Evolutionary conservation across 2,113 vertebrate genomes (phyloP).

Genomic region (Aptenodytes forsteri): DNA sequence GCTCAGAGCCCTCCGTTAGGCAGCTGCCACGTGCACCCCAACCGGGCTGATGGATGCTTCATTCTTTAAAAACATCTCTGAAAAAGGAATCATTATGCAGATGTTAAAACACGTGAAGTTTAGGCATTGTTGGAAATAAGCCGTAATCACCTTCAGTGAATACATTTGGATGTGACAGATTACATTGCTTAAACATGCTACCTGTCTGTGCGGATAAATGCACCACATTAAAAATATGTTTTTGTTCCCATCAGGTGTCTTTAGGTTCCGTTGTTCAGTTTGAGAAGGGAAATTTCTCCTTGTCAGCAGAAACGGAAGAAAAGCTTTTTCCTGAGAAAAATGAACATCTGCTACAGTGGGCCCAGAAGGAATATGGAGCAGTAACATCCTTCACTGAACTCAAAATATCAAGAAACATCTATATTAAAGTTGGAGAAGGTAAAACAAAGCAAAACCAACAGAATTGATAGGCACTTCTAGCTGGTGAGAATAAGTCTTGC

Average conservation of each 20-base stretch:
- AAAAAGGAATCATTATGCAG: not conserved
- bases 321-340: slow-evolving; percentile 86
- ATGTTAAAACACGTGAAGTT: not conserved
- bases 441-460: not conserved
- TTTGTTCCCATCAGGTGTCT: slow-evolving; percentile 81
- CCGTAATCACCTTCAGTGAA: not conserved
- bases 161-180: not conserved
- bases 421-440: slow-evolving; percentile 99
- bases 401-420: slow-evolving; percentile 89
- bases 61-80: not conserved
- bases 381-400: slow-evolving; percentile 97
- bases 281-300: slow-evolving; percentile 83
- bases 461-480: not conserved
- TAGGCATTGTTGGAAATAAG: not conserved
- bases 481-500: not conserved
- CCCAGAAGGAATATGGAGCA: slow-evolving; percentile 86
- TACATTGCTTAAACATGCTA: not conserved
- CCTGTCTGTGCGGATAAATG: not conserved
- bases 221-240: slow-evolving; percentile 6
- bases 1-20: not conserved
- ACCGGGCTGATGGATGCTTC: not conserved
- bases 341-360: slow-evolving; percentile 89
- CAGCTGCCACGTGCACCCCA: not conserved
- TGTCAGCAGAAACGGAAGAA: slow-evolving; percentile 73
- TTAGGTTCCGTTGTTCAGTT: slow-evolving; percentile 83